phyloP scores from a whole-genome alignment of 2,797 vertebrate genomes.

The Arctocebus calabarensis region DNA sequence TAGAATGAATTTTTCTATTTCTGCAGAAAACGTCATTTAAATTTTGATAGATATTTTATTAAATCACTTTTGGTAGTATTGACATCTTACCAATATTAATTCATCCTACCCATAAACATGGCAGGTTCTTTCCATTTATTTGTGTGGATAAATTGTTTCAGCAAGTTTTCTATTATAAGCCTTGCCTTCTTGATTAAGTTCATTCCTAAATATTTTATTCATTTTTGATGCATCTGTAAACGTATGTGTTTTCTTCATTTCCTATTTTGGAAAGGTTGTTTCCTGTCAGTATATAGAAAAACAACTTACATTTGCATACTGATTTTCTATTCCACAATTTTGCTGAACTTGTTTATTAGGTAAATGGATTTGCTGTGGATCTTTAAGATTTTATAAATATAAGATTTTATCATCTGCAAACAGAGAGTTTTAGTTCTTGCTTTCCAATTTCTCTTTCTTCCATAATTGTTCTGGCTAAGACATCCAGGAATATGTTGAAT shows the following conservation, averaged over 20 bases:
- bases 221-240: neutral
- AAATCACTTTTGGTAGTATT: neutral
- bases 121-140: neutral
- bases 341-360: neutral
- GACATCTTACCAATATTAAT: neutral
- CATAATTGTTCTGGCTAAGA: neutral
- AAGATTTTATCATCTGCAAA: neutral
- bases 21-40: neutral
- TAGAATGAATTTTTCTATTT: neutral
- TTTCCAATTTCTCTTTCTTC: neutral
- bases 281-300: neutral
- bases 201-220: neutral
- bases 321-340: neutral
- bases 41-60: neutral
- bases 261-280: neutral
- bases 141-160: neutral
- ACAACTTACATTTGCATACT: neutral
- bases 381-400: neutral
- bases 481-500: neutral
- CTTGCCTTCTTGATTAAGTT: neutral
- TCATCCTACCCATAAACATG: neutral
- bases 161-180: neutral
- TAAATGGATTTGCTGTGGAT: neutral
- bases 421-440: neutral
- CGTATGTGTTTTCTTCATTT: neutral